Conservation (phyloP, 2,888 invertebrate species). For the Agrotis exclamationis region DNA sequence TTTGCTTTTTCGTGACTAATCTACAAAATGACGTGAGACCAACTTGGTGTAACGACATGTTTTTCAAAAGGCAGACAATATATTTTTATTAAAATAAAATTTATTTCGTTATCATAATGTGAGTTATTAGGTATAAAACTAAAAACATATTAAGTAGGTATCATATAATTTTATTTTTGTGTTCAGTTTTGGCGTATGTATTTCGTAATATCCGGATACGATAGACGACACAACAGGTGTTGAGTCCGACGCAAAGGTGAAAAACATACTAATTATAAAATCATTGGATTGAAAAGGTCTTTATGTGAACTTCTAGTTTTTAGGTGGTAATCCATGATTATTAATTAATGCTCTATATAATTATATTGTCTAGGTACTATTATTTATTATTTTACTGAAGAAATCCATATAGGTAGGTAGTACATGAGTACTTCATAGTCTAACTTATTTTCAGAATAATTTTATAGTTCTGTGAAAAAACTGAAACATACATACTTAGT, state of each 20-base stretch:
- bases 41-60: constrained; percentile 8
- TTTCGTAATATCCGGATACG: constrained; percentile 45
- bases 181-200: constrained; percentile 20
- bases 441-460: background rate
- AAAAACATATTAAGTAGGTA: constrained; percentile 22
- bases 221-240: constrained; percentile 23
- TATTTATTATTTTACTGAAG: background rate
- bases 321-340: background rate
- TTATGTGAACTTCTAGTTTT: background rate
- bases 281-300: background rate
- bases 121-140: constrained; percentile 24
- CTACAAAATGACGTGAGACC: constrained; percentile 4
- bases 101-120: constrained; percentile 29
- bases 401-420: background rate
- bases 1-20: constrained; percentile 57
- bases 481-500: too few relatives aligned
- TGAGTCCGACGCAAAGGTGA: constrained; percentile 26
- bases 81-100: constrained; percentile 43
- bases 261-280: constrained; percentile 1
- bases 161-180: constrained; percentile 21
- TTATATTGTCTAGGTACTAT: too few relatives aligned
- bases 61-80: constrained; percentile 10
- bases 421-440: background rate
- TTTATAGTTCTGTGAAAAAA: background rate
- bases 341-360: too few relatives aligned